Evolutionary conservation across 2,797 vertebrate species (phyloP).

Genomic region (Falco novaeseelandiae): DNA sequence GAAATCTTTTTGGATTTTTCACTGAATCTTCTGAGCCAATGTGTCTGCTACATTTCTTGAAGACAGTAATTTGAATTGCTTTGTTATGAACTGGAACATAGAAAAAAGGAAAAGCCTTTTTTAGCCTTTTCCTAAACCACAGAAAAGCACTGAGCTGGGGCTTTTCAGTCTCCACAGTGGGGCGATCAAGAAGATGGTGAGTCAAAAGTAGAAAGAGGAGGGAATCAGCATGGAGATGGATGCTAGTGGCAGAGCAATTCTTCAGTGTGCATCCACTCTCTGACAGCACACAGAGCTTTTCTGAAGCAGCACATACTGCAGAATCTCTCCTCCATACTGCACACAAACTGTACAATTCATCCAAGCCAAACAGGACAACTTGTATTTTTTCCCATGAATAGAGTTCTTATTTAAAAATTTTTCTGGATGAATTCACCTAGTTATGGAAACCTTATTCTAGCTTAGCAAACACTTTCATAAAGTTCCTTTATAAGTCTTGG

Average conservation of each 20-base stretch:
- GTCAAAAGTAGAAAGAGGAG: not conserved
- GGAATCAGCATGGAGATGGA: not conserved
- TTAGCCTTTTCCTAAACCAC: not conserved
- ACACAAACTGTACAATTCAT: not conserved
- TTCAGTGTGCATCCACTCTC: not conserved
- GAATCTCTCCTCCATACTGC: not conserved
- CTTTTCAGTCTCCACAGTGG: not conserved
- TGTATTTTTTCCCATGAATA: constrained; percentile 7
- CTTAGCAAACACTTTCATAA: constrained; percentile 38
- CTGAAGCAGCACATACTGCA: not conserved
- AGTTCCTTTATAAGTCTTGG: constrained; percentile 9
- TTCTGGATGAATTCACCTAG: constrained; percentile 33
- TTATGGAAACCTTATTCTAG: constrained; percentile 15
- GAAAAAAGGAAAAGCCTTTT: not conserved
- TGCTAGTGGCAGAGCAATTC: not conserved
- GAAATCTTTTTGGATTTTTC: not conserved
- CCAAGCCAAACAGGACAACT: not conserved
- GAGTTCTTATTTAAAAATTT: not conserved
- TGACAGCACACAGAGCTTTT: not conserved
- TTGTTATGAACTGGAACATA: not conserved
- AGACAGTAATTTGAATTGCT: not conserved
- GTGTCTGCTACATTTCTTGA: not conserved
- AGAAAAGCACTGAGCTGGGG: not conserved
- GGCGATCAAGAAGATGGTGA: rapidly evolving
- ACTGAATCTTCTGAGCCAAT: not conserved